Evolutionary conservation across 2,888 invertebrate species (phyloP).

Genomic region (Scaptodrosophila latifasciaeformis): DNA sequence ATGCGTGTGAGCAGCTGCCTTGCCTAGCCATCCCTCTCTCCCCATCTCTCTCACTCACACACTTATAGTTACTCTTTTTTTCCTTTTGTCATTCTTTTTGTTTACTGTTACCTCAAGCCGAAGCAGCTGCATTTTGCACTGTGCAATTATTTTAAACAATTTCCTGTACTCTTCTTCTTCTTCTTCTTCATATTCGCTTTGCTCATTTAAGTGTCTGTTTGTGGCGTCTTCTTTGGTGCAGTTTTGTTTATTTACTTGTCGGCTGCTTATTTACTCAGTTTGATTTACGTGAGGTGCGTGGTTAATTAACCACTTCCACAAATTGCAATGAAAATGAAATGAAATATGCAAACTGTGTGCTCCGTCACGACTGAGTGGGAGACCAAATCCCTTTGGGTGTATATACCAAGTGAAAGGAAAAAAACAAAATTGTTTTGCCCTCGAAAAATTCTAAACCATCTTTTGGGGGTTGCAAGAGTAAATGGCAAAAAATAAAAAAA

Average conservation of each 20-base stretch:
- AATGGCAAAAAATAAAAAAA: slow-evolving; percentile 8
- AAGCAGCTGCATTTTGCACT: slow-evolving; percentile 20
- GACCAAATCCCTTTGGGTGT: slow-evolving; percentile 39
- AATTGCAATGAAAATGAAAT: slow-evolving; percentile 36
- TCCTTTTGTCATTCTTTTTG: neutral
- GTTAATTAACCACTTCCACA: slow-evolving; percentile 36
- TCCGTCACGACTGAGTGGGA: neutral
- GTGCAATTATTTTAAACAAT: slow-evolving; percentile 60
- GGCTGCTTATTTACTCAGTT: no score
- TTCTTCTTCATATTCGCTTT: slow-evolving; percentile 9
- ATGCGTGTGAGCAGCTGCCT: slow-evolving; percentile 1
- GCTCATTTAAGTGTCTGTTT: neutral
- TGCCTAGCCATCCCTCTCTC: slow-evolving; percentile 1
- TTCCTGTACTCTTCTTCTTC: slow-evolving; percentile 47
- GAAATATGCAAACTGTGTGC: slow-evolving; percentile 11
- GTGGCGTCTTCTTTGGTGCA: slow-evolving; percentile 23
- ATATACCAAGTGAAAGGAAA: slow-evolving; percentile 25
- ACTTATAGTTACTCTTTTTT: neutral
- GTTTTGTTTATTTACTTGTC: slow-evolving; percentile 28
- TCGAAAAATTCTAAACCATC: neutral
- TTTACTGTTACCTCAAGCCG: neutral
- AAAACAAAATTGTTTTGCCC: no score
- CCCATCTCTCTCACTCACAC: slow-evolving; percentile 1
- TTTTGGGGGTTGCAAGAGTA: slow-evolving; percentile 5
- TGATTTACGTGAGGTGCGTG: slow-evolving; percentile 50